Conservation (phyloP, 2,113 vertebrate genomes). For the Passer montanus region DNA sequence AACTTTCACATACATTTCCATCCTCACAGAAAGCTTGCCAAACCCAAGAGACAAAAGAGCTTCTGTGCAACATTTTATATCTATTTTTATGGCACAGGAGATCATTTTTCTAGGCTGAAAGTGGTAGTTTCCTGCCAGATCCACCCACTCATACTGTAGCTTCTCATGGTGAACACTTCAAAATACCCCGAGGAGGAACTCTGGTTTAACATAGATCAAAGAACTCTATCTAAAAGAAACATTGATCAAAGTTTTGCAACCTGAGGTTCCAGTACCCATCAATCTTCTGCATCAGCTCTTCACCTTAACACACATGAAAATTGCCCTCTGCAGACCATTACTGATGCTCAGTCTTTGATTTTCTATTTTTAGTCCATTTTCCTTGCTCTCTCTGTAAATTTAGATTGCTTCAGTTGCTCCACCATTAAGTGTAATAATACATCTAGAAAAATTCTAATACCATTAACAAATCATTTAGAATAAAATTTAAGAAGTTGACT, state of each 20-base stretch:
- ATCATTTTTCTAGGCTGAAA: slow-evolving; percentile 68
- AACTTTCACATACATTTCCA: not conserved
- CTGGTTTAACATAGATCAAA: not conserved
- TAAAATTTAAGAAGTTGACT: not conserved
- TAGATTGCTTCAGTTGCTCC: not conserved
- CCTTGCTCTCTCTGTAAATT: not conserved
- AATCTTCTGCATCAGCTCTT: not conserved
- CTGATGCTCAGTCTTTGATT: not conserved
- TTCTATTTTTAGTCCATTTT: not conserved
- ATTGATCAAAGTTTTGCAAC: not conserved
- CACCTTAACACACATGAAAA: not conserved
- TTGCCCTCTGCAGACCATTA: not conserved
- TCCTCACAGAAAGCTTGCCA: not conserved
- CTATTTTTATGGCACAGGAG: slow-evolving; percentile 67
- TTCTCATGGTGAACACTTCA: slow-evolving; percentile 46
- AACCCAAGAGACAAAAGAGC: slow-evolving; percentile 16
- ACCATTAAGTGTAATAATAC: not conserved
- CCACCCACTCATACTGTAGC: slow-evolving; percentile 51
- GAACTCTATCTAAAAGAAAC: not conserved
- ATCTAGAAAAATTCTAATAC: not conserved
- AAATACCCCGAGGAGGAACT: slow-evolving; percentile 7
- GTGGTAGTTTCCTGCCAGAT: slow-evolving; percentile 70
- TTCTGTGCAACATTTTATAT: slow-evolving; percentile 61
- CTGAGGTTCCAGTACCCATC: not conserved
- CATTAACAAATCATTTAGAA: not conserved